Percentiles rank a stretch among this genome's conserved stretches.
phyloP scores from a whole-genome alignment of 53 echinoderm and acorn worm genomes.

The Patiria pectinifera region DNA sequence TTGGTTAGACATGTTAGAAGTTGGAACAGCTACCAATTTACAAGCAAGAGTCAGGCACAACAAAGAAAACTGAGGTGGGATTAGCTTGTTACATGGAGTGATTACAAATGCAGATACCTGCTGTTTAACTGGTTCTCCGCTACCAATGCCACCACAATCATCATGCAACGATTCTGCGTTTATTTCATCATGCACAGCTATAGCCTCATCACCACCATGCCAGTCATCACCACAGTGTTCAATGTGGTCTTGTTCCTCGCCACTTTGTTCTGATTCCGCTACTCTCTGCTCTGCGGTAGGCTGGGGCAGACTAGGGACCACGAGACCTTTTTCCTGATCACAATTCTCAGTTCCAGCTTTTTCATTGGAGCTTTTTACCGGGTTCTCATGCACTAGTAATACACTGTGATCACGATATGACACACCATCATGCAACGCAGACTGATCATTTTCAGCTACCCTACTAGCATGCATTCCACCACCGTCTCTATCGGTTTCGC shows the following conservation, averaged over 20 bases:
- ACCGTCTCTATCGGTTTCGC: not conserved
- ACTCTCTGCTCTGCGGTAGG: not conserved
- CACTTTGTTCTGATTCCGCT: not conserved
- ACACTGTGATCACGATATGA: not conserved
- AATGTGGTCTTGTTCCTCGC: not conserved
- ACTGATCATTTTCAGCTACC: not conserved
- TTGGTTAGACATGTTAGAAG: not conserved
- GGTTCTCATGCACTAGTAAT: conserved; percentile 13
- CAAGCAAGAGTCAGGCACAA: not conserved
- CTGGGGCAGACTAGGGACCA: not conserved
- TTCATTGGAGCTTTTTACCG: not conserved
- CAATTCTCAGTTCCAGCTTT: not conserved
- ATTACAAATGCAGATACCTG: conserved; percentile 31
- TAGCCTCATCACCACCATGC: not conserved
- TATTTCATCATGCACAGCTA: not conserved
- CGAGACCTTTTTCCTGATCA: not conserved
- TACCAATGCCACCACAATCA: conserved; percentile 29
- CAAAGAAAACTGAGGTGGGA: not conserved
- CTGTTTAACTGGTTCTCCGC: not conserved
- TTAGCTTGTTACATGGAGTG: not conserved
- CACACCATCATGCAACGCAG: conserved; percentile 28
- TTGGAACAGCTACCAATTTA: not conserved
- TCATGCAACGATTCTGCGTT: conserved; percentile 35
- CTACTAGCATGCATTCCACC: not conserved
- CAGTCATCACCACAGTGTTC: not conserved